Percentiles rank a stretch among this genome's conserved stretches.
phyloP scores from a whole-genome alignment of 2,888 invertebrate genomes.

The Bruchidius siliquastri region DNA sequence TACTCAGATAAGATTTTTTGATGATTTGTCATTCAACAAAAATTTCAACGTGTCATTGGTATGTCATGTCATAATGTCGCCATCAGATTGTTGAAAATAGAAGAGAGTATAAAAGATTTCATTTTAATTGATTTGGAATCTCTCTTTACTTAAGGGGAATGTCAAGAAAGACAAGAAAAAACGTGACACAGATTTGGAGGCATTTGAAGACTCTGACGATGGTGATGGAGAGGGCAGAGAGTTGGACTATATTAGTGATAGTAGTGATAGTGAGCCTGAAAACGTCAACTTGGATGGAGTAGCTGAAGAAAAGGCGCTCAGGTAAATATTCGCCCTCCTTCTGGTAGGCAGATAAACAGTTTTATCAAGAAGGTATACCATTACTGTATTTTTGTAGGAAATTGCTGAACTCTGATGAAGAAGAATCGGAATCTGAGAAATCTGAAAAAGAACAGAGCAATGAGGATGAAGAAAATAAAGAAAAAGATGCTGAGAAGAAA shows the following conservation, averaged over 20 bases:
- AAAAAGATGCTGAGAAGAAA: slow-evolving; percentile 64
- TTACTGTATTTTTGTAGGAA: slow-evolving; percentile 51
- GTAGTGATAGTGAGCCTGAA: slow-evolving; percentile 76
- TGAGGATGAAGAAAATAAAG: slow-evolving; percentile 66
- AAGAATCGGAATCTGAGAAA: slow-evolving; percentile 78
- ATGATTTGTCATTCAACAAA: slow-evolving; percentile 1
- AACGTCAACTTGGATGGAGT: slow-evolving; percentile 71
- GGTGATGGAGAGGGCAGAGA: slow-evolving; percentile 95
- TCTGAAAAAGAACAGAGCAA: slow-evolving; percentile 63
- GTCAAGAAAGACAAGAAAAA: slow-evolving; percentile 60
- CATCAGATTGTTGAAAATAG: too few relatives aligned
- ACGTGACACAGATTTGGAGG: slow-evolving; percentile 81
- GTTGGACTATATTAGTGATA: slow-evolving; percentile 84
- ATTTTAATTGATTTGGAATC: slow-evolving; percentile 1
- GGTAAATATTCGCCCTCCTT: slow-evolving; percentile 38
- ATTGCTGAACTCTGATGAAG: slow-evolving; percentile 82
- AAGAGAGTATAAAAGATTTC: too few relatives aligned
- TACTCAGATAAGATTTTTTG: neutral
- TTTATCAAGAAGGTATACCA: slow-evolving; percentile 11
- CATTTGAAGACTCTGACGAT: slow-evolving; percentile 94
- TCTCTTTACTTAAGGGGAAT: slow-evolving; percentile 11
- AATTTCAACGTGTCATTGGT: slow-evolving; percentile 1
- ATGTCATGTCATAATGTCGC: too few relatives aligned
- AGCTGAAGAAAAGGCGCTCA: slow-evolving; percentile 63
- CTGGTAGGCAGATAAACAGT: too few relatives aligned